phyloP scores from a whole-genome alignment of 2,113 vertebrate genomes.

The Edolisoma coerulescens region DNA sequence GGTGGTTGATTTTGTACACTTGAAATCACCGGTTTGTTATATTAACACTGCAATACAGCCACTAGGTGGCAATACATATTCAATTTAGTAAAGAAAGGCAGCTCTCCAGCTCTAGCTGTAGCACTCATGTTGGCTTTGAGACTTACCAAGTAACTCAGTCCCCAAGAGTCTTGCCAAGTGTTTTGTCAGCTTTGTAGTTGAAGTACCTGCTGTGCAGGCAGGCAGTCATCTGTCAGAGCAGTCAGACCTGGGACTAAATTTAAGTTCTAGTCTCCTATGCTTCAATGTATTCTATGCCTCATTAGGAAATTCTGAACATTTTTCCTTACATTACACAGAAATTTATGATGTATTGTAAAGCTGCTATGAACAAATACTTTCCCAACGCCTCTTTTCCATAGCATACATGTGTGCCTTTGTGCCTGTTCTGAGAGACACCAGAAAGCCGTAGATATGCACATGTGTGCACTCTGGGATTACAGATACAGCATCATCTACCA shows the following conservation, averaged over 20 bases:
- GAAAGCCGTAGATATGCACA: background rate
- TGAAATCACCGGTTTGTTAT: background rate
- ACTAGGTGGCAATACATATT: constrained; percentile 54
- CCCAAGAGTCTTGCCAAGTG: background rate
- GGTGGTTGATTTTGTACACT: background rate
- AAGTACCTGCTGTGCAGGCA: background rate
- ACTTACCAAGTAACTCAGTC: background rate
- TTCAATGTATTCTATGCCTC: background rate
- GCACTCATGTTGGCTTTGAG: background rate
- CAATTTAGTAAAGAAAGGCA: background rate
- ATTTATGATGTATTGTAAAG: background rate
- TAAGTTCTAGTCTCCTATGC: background rate
- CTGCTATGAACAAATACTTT: background rate
- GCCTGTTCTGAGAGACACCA: background rate
- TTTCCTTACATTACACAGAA: background rate
- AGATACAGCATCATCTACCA: background rate
- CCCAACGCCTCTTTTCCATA: background rate
- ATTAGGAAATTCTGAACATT: background rate
- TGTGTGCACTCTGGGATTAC: background rate
- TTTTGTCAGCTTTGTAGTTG: background rate
- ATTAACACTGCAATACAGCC: background rate
- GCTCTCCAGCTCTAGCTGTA: background rate
- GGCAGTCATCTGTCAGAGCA: background rate
- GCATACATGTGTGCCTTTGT: background rate
- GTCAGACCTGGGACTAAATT: background rate